A percentile compares a stretch with the other conserved stretches of the same genome.
Conservation (phyloP, 2,113 vertebrate genomes). For the Oreochromis aureus region DNA sequence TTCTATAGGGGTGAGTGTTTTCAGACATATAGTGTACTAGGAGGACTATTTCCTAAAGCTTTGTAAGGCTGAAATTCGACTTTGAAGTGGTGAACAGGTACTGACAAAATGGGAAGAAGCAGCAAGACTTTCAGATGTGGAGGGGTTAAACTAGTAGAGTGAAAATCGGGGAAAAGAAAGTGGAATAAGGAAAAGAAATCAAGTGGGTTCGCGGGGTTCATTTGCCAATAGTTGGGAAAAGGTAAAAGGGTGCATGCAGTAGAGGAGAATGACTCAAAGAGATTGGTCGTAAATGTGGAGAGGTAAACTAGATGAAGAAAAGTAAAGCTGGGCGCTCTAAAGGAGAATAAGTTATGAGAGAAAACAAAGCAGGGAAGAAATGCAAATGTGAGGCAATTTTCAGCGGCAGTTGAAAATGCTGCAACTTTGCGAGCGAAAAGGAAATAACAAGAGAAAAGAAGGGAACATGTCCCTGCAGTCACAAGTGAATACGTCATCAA, state of each 20-base stretch:
- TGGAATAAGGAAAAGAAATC: not conserved
- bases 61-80: conserved; percentile 10
- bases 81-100: conserved; percentile 6
- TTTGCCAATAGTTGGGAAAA: not conserved
- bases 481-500: conserved; percentile 39
- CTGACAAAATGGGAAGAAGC: not conserved
- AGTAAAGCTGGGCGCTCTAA: conserved; percentile 1
- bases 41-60: conserved; percentile 18
- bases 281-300: conserved; percentile 4
- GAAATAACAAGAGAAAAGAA: not conserved
- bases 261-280: conserved; percentile 4
- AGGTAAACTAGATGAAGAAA: conserved; percentile 6
- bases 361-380: not conserved
- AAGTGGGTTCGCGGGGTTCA: conserved; percentile 3
- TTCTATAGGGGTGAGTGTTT: not conserved
- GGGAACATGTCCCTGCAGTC: conserved; percentile 28
- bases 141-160: not conserved
- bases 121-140: not conserved
- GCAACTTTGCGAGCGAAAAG: not conserved
- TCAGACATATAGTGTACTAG: not conserved
- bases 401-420: not conserved
- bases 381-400: not conserved
- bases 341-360: not conserved
- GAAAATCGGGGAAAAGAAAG: not conserved
- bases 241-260: not conserved